These are phyloP conservation scores for Solea senegalensis DNA, from an alignment of 2,113 vertebrate species.

Conservation along the genomic window DNA sequence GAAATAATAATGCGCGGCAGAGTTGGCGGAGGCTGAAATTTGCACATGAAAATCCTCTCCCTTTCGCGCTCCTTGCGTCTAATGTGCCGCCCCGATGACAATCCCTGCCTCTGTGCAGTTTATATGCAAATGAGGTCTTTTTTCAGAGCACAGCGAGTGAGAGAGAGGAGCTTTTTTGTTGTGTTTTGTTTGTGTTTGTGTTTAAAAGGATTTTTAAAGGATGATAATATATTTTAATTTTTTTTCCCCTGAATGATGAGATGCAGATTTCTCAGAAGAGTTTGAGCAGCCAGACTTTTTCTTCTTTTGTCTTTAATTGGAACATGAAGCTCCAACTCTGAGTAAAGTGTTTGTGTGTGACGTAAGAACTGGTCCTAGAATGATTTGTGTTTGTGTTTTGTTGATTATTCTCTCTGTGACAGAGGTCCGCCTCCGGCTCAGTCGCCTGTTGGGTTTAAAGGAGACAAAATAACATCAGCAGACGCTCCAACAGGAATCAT, in stretches of 20 bases:
- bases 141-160: conserved; percentile 4
- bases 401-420: conserved; percentile 34
- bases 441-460: neutral
- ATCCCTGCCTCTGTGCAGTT: conserved; percentile 79
- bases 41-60: conserved; percentile 84
- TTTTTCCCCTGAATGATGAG: conserved; percentile 55
- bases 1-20: conserved; percentile 82
- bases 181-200: conserved; percentile 82
- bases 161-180: conserved; percentile 73
- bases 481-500: too few species aligned
- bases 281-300: conserved; percentile 65
- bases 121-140: conserved; percentile 79
- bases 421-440: too few species aligned
- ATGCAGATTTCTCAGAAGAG: conserved; percentile 67
- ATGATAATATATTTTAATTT: conserved; percentile 80
- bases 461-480: neutral
- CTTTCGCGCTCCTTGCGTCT: conserved; percentile 65
- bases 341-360: conserved; percentile 72
- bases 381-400: conserved; percentile 22
- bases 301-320: conserved; percentile 74
- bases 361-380: conserved; percentile 63
- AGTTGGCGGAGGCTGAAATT: conserved; percentile 79
- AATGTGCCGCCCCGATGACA: conserved; percentile 74
- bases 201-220: conserved; percentile 78
- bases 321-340: conserved; percentile 69